Base-by-base conservation (phyloP, 2,797 vertebrate genomes). In the Molossus molossus region DNA sequence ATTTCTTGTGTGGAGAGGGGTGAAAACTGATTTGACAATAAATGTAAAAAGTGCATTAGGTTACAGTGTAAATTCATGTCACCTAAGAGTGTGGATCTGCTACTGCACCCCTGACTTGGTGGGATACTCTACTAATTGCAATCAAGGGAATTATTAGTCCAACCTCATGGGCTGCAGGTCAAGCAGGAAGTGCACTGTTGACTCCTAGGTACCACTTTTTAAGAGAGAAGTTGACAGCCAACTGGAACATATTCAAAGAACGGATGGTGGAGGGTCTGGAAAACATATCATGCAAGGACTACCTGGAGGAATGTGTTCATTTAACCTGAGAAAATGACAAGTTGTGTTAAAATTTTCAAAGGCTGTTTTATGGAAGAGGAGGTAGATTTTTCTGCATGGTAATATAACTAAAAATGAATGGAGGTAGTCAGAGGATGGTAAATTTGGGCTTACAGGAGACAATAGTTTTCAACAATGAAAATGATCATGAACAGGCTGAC, bases 201-300 rank as follows among this genome's bases (percentile, higher is more conserved):
- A 94, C 79, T 87, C 85, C 85, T 69, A 45, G 73, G 85, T 70
- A 87, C 70, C 65, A 81, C 60, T 73, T 94, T 96, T 95, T 91
- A 96, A 85, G 64, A 92, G 79, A 29, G n/a, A 94, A 76, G 72
- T 88, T 97, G 94, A 97, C 94, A 91, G 94, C 33, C 48, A 93
- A 94, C 69, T 97, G 97, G 88, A 95, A 85, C 70, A 3, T 45
- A 60, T 95, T 96, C 96, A 91, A 95, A 95, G 88, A 73, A 92
- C 18, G 45, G 14, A 88, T 3, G 27, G 75, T 48, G 76, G 95
- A 91, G 86, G 27, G 45, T 95, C 93, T 96, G 92, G 94, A 96
- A 97, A 96, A 92, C 80, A 84, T 87, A 95, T 96, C 53, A n/a
- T 8, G 58, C 3, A 37, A 94, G 79, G 67, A 90, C 72, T 84